Conservation (phyloP, 2,888 invertebrate species). For the Strigamia maritima region DNA sequence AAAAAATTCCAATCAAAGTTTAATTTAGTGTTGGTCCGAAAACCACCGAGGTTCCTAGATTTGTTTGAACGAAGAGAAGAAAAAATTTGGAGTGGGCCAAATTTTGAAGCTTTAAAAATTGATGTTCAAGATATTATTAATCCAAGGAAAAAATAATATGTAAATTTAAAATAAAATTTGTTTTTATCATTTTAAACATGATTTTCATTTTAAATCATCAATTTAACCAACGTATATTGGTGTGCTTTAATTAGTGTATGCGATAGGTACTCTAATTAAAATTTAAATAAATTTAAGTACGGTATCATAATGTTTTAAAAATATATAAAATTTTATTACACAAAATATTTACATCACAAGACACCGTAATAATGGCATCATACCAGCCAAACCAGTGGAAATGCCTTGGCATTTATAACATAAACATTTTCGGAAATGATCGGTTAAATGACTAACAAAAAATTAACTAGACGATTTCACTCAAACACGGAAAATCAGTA, state of each 20-base stretch:
- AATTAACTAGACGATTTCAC: not conserved
- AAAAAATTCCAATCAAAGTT: not conserved
- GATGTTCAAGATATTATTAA: not conserved
- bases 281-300: too few relatives aligned
- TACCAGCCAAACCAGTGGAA: slow-evolving; percentile 34
- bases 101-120: not conserved
- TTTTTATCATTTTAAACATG: not conserved
- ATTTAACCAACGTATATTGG: too few relatives aligned
- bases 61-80: slow-evolving; percentile 8
- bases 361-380: not conserved
- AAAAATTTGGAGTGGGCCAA: not conserved
- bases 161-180: not conserved
- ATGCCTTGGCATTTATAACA: not conserved
- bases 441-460: not conserved
- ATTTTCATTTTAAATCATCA: not conserved
- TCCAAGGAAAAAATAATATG: not conserved
- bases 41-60: not conserved
- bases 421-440: not conserved
- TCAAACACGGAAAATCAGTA: not conserved
- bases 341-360: not conserved
- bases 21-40: not conserved
- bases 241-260: too few relatives aligned
- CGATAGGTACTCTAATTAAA: too few relatives aligned
- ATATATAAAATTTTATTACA: not conserved
- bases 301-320: not conserved